Evolutionary conservation across 1,140 invertebrate species (phyloP).

Genomic region (Lordiphosa stackelbergi): DNA sequence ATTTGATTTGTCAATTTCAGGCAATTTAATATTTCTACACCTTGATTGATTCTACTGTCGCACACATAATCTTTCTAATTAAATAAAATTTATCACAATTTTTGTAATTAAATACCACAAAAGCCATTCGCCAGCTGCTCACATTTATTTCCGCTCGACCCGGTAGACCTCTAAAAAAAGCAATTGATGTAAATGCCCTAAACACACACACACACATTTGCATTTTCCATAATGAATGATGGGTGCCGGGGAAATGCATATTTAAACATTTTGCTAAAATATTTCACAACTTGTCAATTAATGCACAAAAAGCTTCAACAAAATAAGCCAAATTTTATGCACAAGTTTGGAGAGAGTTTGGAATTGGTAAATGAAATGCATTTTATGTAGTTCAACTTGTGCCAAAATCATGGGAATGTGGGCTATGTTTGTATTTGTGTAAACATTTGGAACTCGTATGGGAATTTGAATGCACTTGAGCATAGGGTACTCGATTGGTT

Average conservation of each 20-base stretch:
- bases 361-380: no score
- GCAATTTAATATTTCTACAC: no score
- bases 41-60: no score
- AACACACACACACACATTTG: slow-evolving; percentile 25
- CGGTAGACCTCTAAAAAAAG: slow-evolving; percentile 15
- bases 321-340: slow-evolving; percentile 20
- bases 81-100: no score
- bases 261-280: slow-evolving; percentile 24
- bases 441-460: no score
- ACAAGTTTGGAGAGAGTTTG: background rate
- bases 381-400: no score
- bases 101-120: no score
- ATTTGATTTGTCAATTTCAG: no score
- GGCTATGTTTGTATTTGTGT: no score
- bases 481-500: background rate
- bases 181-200: slow-evolving; percentile 27
- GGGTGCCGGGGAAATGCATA: slow-evolving; percentile 6
- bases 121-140: no score
- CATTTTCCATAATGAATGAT: slow-evolving; percentile 34
- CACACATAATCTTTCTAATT: no score
- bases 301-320: slow-evolving; percentile 22
- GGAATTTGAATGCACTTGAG: background rate
- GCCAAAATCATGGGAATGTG: no score
- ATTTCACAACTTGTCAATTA: slow-evolving; percentile 42
- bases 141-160: slow-evolving; percentile 8